These are phyloP conservation scores for Eupithecia tripunctaria DNA, from an alignment of 2,888 invertebrate species.

Conservation along the genomic window DNA sequence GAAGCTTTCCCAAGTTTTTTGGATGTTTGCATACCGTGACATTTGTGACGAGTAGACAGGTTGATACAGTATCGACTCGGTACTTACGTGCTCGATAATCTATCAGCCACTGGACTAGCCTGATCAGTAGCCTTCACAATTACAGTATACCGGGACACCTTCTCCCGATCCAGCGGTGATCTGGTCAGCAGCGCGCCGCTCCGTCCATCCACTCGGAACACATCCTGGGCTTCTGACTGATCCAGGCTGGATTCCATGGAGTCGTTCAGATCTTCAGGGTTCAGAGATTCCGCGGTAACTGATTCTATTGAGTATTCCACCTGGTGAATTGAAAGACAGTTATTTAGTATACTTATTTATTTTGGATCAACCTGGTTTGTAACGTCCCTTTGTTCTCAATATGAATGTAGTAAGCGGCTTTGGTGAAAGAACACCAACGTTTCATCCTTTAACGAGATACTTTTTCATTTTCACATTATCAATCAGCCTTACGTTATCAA, in stretches of 20 bases:
- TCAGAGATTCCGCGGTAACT: conserved; percentile 83
- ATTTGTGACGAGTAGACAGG: background rate
- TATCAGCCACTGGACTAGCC: conserved; percentile 90
- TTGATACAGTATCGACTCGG: background rate
- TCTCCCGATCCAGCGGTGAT: conserved; percentile 93
- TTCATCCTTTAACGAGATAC: too few relatives aligned
- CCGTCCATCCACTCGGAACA: conserved; percentile 93
- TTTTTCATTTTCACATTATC: too few relatives aligned
- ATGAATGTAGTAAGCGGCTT: too few relatives aligned
- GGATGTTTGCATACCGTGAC: background rate
- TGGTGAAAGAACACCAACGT: too few relatives aligned
- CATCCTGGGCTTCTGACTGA: conserved; percentile 86
- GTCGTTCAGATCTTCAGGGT: conserved; percentile 65
- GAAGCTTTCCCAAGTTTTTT: too few relatives aligned
- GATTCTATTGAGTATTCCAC: conserved; percentile 91
- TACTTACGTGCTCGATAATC: conserved; percentile 89
- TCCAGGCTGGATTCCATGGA: conserved; percentile 59
- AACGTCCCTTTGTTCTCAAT: background rate
- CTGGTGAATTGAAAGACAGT: conserved; percentile 56
- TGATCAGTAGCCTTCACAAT: conserved; percentile 94
- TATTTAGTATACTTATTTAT: background rate
- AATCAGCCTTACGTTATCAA: background rate
- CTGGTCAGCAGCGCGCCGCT: conserved; percentile 95
- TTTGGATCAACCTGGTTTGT: background rate
- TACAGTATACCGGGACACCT: conserved; percentile 92